A percentile compares a stretch with the other conserved stretches of the same genome.
Conservation (phyloP, 2,797 vertebrate genomes). For the Scarus forsteni region DNA sequence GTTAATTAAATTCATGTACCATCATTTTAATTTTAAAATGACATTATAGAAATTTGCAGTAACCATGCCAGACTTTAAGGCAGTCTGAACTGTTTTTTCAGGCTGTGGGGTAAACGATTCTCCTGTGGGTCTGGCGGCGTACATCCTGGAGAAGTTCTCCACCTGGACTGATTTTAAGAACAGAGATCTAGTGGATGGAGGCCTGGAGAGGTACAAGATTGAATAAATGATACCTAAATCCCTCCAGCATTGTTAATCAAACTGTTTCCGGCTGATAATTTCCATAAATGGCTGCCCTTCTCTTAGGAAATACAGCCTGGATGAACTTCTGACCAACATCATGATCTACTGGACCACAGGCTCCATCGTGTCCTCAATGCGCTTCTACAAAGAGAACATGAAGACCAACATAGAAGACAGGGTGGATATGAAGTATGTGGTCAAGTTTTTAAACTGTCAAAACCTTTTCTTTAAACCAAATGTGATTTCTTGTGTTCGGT, state of each 20-base stretch:
- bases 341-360: constrained; percentile 95
- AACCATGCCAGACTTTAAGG: not conserved
- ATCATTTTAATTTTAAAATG: no score
- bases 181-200: constrained; percentile 84
- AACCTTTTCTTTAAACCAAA: no score
- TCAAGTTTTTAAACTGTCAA: no score
- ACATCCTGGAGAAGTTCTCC: constrained; percentile 93
- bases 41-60: no score
- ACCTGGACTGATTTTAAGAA: constrained; percentile 86
- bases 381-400: constrained; percentile 93
- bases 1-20: no score
- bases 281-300: no score
- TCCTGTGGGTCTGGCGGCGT: constrained; percentile 90
- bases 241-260: no score
- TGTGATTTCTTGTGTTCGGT: no score
- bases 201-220: constrained; percentile 86
- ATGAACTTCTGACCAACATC: constrained; percentile 90
- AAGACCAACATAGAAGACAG: constrained; percentile 30
- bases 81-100: constrained; percentile 54
- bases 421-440: constrained; percentile 75
- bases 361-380: constrained; percentile 90
- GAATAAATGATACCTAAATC: not conserved
- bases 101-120: constrained; percentile 90
- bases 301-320: constrained; percentile 88
- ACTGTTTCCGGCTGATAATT: no score